A percentile compares a stretch with the other conserved stretches of the same genome.
phyloP scores from a whole-genome alignment of 2,113 vertebrate genomes.

The Lycocorax pyrrhopterus region DNA sequence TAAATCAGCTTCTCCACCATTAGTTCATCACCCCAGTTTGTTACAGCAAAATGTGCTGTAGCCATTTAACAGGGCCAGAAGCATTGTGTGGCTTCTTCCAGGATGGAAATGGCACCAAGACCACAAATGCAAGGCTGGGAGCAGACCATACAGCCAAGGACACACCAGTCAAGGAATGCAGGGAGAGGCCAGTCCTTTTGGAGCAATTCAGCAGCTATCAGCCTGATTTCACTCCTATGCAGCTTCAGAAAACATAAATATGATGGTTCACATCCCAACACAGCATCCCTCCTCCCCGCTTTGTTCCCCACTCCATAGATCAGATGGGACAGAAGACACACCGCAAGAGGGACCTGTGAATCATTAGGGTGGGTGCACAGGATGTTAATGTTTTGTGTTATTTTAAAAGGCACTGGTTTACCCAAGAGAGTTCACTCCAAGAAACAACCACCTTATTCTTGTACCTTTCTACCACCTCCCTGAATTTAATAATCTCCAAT shows the following conservation, averaged over 20 bases:
- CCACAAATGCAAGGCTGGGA: not conserved
- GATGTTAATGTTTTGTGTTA: not conserved
- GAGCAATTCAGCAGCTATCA: not conserved
- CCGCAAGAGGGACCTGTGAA: rapidly evolving
- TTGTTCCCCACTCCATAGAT: too few relatives aligned
- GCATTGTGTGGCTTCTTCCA: slow-evolving; percentile 4
- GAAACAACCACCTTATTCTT: not conserved
- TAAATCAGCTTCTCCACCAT: slow-evolving; percentile 11
- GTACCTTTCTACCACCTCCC: not conserved
- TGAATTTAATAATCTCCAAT: not conserved
- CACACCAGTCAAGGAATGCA: not conserved
- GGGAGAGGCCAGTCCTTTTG: not conserved
- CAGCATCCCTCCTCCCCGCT: not conserved
- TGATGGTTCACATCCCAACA: not conserved
- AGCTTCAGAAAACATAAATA: not conserved
- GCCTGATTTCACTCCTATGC: not conserved
- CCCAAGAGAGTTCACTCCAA: not conserved
- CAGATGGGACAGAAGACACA: not conserved
- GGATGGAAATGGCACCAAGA: not conserved
- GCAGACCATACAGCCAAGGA: not conserved
- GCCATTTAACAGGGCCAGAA: not conserved
- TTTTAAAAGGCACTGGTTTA: not conserved
- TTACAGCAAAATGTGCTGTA: slow-evolving; percentile 41
- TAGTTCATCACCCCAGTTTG: slow-evolving; percentile 2
- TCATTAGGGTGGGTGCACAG: rapidly evolving